Percentiles rank a stretch among this genome's conserved stretches.
Evolutionary conservation across 2,797 vertebrate genomes (phyloP).

Genomic region (Okamejei kenojei): DNA sequence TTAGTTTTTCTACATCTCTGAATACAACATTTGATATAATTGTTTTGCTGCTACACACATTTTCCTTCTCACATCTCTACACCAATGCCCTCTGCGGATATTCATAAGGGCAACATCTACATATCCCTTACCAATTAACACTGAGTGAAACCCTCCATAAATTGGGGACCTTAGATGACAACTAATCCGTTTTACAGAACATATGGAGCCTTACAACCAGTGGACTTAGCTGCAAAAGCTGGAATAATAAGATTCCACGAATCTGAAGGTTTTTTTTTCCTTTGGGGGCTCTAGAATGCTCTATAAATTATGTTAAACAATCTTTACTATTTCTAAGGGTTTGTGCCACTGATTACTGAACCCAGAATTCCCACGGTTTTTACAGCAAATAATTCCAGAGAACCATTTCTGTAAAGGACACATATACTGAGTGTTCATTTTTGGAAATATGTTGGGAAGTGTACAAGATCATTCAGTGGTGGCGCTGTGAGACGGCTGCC

Average conservation of each 20-base stretch:
- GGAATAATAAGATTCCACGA: background rate
- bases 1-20: background rate
- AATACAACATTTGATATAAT: background rate
- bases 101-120: background rate
- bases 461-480: background rate
- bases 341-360: background rate
- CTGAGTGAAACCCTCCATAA: background rate
- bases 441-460: background rate
- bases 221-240: background rate
- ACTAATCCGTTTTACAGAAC: background rate
- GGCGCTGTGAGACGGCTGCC: too few species aligned
- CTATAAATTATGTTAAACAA: background rate
- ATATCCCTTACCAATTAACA: background rate
- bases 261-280: too few species aligned
- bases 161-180: background rate
- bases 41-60: background rate
- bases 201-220: background rate
- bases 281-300: too few species aligned
- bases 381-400: background rate
- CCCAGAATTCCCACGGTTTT: background rate
- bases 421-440: background rate
- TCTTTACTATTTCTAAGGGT: background rate
- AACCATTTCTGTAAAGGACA: background rate
- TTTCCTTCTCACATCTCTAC: background rate
- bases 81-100: background rate